phyloP scores from a whole-genome alignment of 2,113 vertebrate genomes.

The Hemicordylus capensis region DNA sequence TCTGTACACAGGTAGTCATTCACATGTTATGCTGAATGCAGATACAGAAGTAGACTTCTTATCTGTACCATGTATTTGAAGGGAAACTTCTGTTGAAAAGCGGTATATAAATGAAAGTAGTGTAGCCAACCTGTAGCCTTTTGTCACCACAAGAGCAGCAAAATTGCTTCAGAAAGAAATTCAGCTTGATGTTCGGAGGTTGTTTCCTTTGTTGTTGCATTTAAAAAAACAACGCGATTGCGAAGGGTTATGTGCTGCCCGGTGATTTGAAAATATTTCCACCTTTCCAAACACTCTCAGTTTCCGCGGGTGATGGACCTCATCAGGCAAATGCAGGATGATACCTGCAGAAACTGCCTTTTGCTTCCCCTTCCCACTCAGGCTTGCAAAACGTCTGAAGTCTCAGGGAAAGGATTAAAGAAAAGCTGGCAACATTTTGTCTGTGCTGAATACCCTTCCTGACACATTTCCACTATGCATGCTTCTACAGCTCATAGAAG shows the following conservation, averaged over 20 bases:
- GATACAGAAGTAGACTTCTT: too few relatives aligned
- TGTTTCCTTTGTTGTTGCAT: conserved; percentile 37
- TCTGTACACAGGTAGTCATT: too few relatives aligned
- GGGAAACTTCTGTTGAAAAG: too few relatives aligned
- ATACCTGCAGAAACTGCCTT: conserved; percentile 61
- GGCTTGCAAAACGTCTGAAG: conserved; percentile 34
- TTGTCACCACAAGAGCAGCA: background rate
- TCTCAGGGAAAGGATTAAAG: conserved; percentile 33
- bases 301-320: conserved; percentile 59
- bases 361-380: conserved; percentile 10
- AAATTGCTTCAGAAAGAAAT: conserved; percentile 3
- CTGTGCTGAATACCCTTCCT: conserved; percentile 38
- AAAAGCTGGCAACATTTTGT: conserved; percentile 49
- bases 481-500: conserved; percentile 24
- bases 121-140: background rate
- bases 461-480: conserved; percentile 25
- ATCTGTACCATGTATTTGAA: too few relatives aligned
- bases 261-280: conserved; percentile 64
- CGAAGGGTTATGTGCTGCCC: conserved; percentile 23
- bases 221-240: conserved; percentile 26
- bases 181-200: conserved; percentile 15
- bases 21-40: too few relatives aligned
- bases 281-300: conserved; percentile 49
- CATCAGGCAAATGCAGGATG: conserved; percentile 36
- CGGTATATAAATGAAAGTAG: too few relatives aligned